phyloP scores from a whole-genome alignment of 2,797 vertebrate genomes.

The Lophotriccus pileatus region DNA sequence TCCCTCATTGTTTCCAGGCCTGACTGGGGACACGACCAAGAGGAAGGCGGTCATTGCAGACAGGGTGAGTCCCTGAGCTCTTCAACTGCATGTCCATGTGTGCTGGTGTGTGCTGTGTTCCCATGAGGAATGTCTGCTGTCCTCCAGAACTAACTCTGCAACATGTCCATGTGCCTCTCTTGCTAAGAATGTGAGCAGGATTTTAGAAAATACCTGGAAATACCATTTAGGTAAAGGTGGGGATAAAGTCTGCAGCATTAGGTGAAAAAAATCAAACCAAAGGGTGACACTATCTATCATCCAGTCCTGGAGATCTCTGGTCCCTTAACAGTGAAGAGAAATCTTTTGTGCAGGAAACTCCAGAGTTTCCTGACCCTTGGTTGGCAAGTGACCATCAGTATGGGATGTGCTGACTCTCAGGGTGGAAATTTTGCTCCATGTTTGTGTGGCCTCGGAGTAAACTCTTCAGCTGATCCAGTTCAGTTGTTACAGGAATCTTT shows the following conservation, averaged over 20 bases:
- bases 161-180: not conserved
- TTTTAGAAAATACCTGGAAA: not conserved
- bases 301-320: not conserved
- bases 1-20: conserved; percentile 71
- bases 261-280: not conserved
- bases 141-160: not conserved
- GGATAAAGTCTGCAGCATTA: not conserved
- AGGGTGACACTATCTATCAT: not conserved
- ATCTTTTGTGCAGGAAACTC: not conserved
- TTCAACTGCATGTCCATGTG: not conserved
- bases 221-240: not conserved
- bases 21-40: conserved; percentile 88
- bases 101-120: not conserved
- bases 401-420: not conserved
- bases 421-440: not conserved
- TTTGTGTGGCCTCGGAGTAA: not conserved
- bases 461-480: not conserved
- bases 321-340: not conserved
- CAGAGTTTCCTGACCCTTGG: not conserved
- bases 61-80: conserved; percentile 80
- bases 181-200: not conserved
- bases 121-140: not conserved
- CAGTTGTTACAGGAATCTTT: not conserved
- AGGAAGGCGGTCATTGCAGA: conserved; percentile 88
- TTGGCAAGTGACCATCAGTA: not conserved